Evolutionary conservation across 2,113 vertebrate genomes (phyloP), one percentile per base, ranked within the genome.

Genomic region (Atherinomorus stipes): DNA sequence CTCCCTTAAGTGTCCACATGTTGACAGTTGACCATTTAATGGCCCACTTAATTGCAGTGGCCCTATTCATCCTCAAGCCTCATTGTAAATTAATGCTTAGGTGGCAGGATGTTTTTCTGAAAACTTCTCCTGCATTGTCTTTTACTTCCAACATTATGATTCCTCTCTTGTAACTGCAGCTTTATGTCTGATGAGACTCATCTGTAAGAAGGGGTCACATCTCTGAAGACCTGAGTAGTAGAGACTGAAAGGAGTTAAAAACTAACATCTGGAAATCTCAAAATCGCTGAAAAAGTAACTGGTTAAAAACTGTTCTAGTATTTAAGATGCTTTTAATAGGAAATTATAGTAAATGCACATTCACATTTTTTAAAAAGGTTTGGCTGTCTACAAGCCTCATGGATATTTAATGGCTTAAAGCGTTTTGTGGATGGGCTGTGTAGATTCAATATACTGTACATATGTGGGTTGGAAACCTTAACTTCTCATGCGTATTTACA

Each of bases 11-110:
- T 91, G 86, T 91, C 90, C 88, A 89, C 91, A 93, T 92, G 92
- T 91, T 93, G 92, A 93, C 92, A 91, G 92, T 92, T 93, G 92
- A 94, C 90, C 85, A 89, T 91, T 93, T 92, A 94, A 94, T 93
- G 90, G 90, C 71, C 76, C 86, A 86, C 86, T 88, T 92, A 93
- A 93, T 93, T 93, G 93, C 87, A 45, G 84, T 73, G 85, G 87
- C 85, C 91, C 83, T 79, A 34, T 88, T 84, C 71, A 65, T 89
- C 83, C 76, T 76, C 59, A 64, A 80, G 70, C 88, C 74, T 92
- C 89, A 82, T 84, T 86, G 85, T 84, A 91, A 90, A 93, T 92
- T 72, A 88, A 90, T 79, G 79, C 86, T 76, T 83, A 86, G 85
- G 52, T 82, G 75, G 84, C 69, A 74, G 64, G 74, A 50, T 83